Base-by-base conservation (phyloP, 2,113 vertebrate species). In the Nerophis lumbriciformis region DNA sequence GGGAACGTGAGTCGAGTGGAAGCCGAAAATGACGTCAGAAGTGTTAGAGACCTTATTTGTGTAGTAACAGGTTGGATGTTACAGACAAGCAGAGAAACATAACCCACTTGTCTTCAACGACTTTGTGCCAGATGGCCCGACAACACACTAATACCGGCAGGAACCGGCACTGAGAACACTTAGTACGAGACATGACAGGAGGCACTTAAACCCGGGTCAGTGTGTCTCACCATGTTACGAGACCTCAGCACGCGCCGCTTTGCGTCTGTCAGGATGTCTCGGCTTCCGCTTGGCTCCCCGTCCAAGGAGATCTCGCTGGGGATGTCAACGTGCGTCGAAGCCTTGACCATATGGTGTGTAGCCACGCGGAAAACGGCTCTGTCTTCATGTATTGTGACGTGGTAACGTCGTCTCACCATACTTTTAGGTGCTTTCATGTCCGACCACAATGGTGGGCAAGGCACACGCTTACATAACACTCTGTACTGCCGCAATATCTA, bases 191-290 rank as follows among this genome's bases (percentile, higher is more conserved):
- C 58, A 13, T 65, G 65, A 74, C 16, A 68, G 73, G 80, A 78
- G 58, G 57, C 69, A 69, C 66, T 80, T 80, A 76, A 77, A 82
- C 74, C 79, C 70, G 76, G 73, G 78, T 79, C 75, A 83, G 74
- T 73, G 55, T 71, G 75, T 69, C 81, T 72, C 73, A 70, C 53
- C 66, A 68, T 59, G 66, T 83, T 80, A 75, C 63, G 58, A 62
- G 61, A 61, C 68, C 66, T 39, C 5, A 56, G 75, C 69, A 71
- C 72, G 69, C 53, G 58, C 68, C 60, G 58, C 76, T 65, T 9
- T 37, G 54, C 67, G 12, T 58, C 42, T 73, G 68, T 55, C 68
- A 49, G 49, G 38, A 65, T 16, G 52, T 48, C 8, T 54, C 61
- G 39, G 53, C 53, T 63, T 65, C 37, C 36, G 11, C 55, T 13